Evolutionary conservation across 2,113 vertebrate genomes (phyloP).

Genomic region (Peromyscus maniculatus): DNA sequence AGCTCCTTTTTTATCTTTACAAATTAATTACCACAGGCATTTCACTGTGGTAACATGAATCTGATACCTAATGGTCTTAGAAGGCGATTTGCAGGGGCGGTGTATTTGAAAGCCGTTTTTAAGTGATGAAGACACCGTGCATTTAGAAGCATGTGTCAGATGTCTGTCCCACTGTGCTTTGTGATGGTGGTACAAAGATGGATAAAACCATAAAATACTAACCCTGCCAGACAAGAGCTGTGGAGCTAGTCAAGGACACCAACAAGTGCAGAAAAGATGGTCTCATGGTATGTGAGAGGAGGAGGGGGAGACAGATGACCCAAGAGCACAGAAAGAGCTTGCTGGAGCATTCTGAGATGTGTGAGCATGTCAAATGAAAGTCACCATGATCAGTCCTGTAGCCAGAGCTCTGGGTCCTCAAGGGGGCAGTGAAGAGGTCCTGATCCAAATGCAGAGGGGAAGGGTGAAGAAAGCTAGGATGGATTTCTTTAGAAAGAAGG

Average conservation of each 20-base stretch:
- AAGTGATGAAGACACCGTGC: background rate
- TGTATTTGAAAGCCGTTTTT: background rate
- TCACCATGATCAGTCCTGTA: rapidly evolving
- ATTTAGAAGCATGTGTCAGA: background rate
- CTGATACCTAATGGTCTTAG: background rate
- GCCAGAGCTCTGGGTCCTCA: background rate
- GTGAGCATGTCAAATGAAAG: background rate
- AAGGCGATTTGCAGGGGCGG: background rate
- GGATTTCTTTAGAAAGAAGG: background rate
- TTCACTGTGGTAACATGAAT: background rate
- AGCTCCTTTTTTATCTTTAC: background rate
- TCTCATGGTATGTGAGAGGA: rapidly evolving
- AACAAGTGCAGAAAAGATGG: background rate
- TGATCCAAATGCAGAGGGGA: background rate
- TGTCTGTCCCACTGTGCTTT: background rate
- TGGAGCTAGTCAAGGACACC: background rate
- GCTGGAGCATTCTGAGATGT: rapidly evolving
- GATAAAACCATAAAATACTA: background rate
- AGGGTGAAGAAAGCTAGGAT: background rate
- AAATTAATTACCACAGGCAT: background rate
- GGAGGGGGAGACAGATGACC: background rate
- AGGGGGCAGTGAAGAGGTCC: background rate
- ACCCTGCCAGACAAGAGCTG: background rate
- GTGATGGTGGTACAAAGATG: background rate
- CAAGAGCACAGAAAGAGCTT: background rate